A percentile compares a stretch with the other conserved stretches of the same genome.
Conservation (phyloP, 1,140 invertebrate species). For the Drosophila micromelanica region DNA sequence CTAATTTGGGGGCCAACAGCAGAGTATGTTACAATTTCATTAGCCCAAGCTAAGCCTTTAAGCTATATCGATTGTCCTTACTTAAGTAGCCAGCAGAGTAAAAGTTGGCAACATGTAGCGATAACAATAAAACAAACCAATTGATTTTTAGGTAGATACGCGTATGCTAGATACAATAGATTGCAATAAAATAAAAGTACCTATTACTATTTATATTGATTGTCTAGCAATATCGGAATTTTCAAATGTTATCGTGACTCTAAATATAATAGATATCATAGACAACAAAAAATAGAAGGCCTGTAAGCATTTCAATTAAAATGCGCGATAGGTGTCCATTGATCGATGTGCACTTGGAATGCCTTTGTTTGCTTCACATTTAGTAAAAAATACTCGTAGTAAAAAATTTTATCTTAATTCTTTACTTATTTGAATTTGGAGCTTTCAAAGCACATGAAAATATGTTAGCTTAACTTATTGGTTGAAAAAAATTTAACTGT, state of each 20-base stretch:
- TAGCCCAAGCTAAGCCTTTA: constrained; percentile 49
- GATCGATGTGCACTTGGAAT: constrained; percentile 28
- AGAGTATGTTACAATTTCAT: constrained; percentile 57
- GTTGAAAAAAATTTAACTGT: too few relatives aligned
- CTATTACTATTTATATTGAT: constrained; percentile 32
- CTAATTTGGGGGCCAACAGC: constrained; percentile 19
- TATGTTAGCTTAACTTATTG: too few relatives aligned
- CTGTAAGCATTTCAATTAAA: constrained; percentile 15
- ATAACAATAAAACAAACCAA: background rate
- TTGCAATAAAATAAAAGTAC: constrained; percentile 6
- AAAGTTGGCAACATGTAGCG: background rate
- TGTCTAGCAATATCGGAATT: constrained; percentile 25
- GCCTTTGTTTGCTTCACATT: constrained; percentile 6
- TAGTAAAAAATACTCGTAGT: background rate
- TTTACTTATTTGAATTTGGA: background rate
- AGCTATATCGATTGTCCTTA: constrained; percentile 57
- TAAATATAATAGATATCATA: constrained; percentile 7
- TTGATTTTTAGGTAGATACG: constrained; percentile 8
- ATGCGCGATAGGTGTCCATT: constrained; percentile 21
- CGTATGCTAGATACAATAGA: background rate
- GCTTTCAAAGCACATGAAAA: constrained; percentile 3
- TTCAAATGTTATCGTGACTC: constrained; percentile 27
- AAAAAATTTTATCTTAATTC: background rate
- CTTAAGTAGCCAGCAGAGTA: background rate
- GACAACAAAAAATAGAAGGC: background rate